phyloP scores from a whole-genome alignment of 2,113 vertebrate genomes.

The Charadrius vociferus region DNA sequence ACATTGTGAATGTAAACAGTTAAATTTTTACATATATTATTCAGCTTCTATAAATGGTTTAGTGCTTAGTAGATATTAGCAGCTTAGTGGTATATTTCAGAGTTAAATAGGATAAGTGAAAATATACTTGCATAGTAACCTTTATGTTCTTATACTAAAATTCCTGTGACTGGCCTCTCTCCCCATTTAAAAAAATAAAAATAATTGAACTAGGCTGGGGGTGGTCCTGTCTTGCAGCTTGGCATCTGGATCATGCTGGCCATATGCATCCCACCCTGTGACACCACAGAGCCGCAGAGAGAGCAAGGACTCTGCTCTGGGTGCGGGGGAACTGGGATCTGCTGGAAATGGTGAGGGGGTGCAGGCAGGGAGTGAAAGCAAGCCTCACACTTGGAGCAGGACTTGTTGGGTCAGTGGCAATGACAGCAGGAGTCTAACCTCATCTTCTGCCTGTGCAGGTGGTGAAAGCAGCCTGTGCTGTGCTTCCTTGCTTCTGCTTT shows the following conservation, averaged over 20 bases:
- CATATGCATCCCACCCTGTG: fast-evolving
- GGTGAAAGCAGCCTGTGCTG: not conserved
- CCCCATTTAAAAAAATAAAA: not conserved
- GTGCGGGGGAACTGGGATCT: not conserved
- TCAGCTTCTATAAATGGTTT: conserved; percentile 44
- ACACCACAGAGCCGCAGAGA: not conserved
- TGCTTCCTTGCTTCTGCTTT: not conserved
- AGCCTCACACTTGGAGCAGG: not conserved
- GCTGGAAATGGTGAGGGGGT: not conserved
- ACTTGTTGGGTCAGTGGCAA: not conserved
- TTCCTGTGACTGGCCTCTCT: not conserved
- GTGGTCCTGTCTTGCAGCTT: not conserved
- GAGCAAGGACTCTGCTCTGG: not conserved
- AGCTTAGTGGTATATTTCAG: conserved; percentile 16
- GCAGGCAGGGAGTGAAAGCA: fast-evolving
- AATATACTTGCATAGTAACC: not conserved
- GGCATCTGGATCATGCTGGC: not conserved
- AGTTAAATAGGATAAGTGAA: conserved; percentile 50
- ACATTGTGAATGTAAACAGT: conserved; percentile 57
- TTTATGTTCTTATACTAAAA: not conserved
- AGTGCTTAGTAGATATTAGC: conserved; percentile 62
- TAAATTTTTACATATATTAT: conserved; percentile 46
- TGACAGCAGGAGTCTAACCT: not conserved
- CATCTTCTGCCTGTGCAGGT: not conserved
- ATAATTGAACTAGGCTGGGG: not conserved